These are phyloP conservation scores for Antedon mediterranea DNA, from an alignment of 53 echinoderm and acorn worm genomes.

Conservation along the genomic window DNA sequence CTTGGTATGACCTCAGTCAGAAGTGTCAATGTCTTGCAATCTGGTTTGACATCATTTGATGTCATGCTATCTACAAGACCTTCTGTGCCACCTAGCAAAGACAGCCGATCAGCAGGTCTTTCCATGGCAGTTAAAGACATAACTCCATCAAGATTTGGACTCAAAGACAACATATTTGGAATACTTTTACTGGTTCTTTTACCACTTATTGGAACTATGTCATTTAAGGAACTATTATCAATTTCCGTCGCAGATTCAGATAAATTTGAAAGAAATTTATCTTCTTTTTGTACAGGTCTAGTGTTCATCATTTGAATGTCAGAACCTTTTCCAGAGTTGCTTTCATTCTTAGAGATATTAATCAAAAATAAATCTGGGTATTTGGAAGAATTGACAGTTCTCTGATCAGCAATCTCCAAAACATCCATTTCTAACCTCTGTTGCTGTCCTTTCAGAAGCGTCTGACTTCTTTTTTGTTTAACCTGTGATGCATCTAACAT, in stretches of 20 bases:
- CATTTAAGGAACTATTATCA: background rate
- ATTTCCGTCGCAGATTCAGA: background rate
- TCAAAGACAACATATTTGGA: slow-evolving; percentile 58
- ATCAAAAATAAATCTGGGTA: too few relatives aligned
- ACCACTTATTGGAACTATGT: background rate
- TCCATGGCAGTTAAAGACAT: slow-evolving; percentile 34
- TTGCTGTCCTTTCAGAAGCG: background rate
- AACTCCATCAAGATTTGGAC: slow-evolving; percentile 28
- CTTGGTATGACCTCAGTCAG: slow-evolving; percentile 46
- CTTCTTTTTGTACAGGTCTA: too few relatives aligned
- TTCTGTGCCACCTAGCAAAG: slow-evolving; percentile 42
- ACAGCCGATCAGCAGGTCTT: slow-evolving; percentile 31
- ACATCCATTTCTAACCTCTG: background rate
- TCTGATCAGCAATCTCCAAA: background rate
- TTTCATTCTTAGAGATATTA: background rate
- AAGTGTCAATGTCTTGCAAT: slow-evolving; percentile 56
- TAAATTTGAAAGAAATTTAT: background rate
- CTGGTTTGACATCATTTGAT: slow-evolving; percentile 29
- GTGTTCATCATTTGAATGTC: background rate
- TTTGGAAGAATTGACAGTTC: background rate
- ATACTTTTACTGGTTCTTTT: slow-evolving; percentile 2
- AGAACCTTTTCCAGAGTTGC: background rate
- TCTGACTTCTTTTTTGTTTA: background rate
- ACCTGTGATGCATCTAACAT: background rate
- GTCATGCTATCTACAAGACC: slow-evolving; percentile 56